Percentiles rank a stretch among this genome's conserved stretches.
phyloP scores from a whole-genome alignment of 2,888 invertebrate genomes.

The Hirtodrosophila alboralis region DNA sequence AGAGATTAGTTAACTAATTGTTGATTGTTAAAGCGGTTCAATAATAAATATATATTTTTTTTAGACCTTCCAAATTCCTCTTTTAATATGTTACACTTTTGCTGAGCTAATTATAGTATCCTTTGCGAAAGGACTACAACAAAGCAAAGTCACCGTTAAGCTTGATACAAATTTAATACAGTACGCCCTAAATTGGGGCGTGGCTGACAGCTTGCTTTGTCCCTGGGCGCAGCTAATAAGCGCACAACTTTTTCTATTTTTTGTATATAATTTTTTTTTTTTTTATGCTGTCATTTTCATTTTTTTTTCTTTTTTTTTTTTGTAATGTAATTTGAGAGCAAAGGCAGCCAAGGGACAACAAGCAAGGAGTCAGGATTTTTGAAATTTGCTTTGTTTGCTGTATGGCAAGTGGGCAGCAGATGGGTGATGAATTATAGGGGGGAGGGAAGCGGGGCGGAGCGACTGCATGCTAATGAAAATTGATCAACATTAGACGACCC shows the following conservation, averaged over 20 bases:
- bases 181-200: conserved; percentile 35
- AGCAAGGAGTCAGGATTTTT: conserved; percentile 46
- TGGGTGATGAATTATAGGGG: too few relatives aligned
- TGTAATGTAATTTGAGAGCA: conserved; percentile 29
- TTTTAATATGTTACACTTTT: too few relatives aligned
- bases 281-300: conserved; percentile 27
- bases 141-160: conserved; percentile 60
- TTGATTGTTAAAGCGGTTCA: too few relatives aligned
- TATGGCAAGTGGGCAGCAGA: not conserved
- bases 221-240: conserved; percentile 59
- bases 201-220: conserved; percentile 39
- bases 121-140: conserved; percentile 7
- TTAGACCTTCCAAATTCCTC: too few relatives aligned
- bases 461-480: conserved; percentile 61
- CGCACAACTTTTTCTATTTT: conserved; percentile 32
- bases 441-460: too few relatives aligned
- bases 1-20: too few relatives aligned
- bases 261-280: conserved; percentile 15
- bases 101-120: not conserved
- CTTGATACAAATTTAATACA: conserved; percentile 69
- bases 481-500: conserved; percentile 57
- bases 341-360: conserved; percentile 8
- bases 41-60: too few relatives aligned
- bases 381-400: conserved; percentile 29
- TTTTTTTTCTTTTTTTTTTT: conserved; percentile 14